Base-by-base conservation (phyloP, 1,140 invertebrate species). In the Stenopsyche tienmushanensis region DNA sequence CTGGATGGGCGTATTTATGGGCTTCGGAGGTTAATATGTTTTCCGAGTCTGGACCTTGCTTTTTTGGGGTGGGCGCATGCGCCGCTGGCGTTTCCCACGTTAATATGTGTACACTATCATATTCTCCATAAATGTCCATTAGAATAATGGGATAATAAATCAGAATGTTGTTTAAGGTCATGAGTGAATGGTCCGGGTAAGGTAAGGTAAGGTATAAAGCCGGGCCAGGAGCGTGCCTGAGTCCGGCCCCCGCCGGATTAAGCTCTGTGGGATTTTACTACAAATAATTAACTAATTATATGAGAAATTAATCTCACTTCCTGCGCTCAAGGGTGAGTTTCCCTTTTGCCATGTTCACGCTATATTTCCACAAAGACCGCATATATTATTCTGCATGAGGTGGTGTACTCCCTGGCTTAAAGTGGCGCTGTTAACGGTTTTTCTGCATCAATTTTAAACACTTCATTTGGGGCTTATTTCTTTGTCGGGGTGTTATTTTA, bases 281-380 rank as follows among this genome's bases (percentile, higher is more conserved):
- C 62, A 63, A 63, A 63, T 63, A 63, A 63, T 63, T 63, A 63
- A 63, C 62, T 63, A 63, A 63, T 63, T 52, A 63, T 53, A 63
- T 63, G 62, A 63, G 62, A 63, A 63, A 63, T 63, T 63, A 63
- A 63, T 63, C 49, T 60, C 57, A 25, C 39, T 60, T 25, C 34
- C 62, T 26, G 62, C n/a, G 45, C 47, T 39, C n/a, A 3, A 26
- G 47, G 34, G 62, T 23, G 20, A 17, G 23, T 21, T 47, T 29
- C 18, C 57, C 57, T 24, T 45, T 44, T 60, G 41, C 57, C 18
- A 25, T 53, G 34, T 53, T 34, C 49, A 13, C 47, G 25, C 26
- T 21, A 42, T 41, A 59, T 59, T 18, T 47, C 5, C 52, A 15
- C 53, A 57, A 57, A 57, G 2, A 63, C 29, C 26, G 62, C 34